Evolutionary conservation across 1,140 invertebrate species (phyloP).

Genomic region (Drosophila ohnishii): DNA sequence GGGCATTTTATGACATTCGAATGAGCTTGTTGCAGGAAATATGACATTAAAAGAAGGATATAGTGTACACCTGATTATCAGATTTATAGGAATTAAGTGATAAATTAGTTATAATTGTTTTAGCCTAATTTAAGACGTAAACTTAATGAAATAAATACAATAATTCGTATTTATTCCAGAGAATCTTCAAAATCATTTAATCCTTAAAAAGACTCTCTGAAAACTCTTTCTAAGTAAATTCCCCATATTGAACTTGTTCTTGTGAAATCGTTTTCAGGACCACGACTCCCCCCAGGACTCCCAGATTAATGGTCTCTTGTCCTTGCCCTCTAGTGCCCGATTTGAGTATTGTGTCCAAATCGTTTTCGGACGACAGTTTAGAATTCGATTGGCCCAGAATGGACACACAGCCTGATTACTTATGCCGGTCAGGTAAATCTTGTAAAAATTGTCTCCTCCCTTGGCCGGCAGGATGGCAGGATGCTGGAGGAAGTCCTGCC

Average conservation of each 20-base stretch:
- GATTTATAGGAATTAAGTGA: background rate
- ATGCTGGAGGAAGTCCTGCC: background rate
- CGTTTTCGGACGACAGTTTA: constrained; percentile 77
- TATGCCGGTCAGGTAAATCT: constrained; percentile 79
- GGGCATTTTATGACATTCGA: constrained; percentile 19
- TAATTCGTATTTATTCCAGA: background rate
- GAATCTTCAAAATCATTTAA: background rate
- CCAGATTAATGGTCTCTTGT: constrained; percentile 30
- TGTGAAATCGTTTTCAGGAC: constrained; percentile 2
- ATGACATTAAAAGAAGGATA: background rate
- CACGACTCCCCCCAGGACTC: background rate
- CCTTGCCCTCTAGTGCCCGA: constrained; percentile 20
- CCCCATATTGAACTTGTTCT: background rate
- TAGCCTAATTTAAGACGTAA: background rate
- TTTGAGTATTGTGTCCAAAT: constrained; percentile 64
- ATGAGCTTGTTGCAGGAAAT: constrained; percentile 7
- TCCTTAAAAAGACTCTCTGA: too few relatives aligned
- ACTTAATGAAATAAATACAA: background rate
- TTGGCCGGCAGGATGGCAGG: background rate
- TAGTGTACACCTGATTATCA: background rate
- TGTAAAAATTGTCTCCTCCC: constrained; percentile 63
- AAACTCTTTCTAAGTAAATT: background rate
- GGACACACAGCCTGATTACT: constrained; percentile 56
- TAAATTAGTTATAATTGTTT: background rate
- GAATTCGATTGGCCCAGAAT: constrained; percentile 61